Evolutionary conservation across 2,888 invertebrate species (phyloP), one percentile per base, ranked within the genome.

Genomic region (Seira ritae): DNA sequence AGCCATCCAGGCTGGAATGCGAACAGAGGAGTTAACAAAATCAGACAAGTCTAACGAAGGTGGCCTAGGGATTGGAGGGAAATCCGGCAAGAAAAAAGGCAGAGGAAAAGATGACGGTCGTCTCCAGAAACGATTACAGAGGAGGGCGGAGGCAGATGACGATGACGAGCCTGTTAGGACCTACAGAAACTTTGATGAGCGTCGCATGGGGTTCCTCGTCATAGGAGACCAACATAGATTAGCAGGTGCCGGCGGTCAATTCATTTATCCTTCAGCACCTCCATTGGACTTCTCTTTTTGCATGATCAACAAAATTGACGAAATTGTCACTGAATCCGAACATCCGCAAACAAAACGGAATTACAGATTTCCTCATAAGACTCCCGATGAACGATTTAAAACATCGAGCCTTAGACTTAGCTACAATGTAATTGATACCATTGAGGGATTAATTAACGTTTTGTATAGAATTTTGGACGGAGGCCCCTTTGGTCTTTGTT

Each of bases 401-500:
- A 89, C 89, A 8, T 87, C 88, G 1, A 85, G 85, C 24, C 50
- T 89, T 0, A 70, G 88, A 6, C 78, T 89, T 60, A 88, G 87
- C 50, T 89, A 89, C 66, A 89, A 89, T 79, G 84, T 87, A 6
- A 80, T 89, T n/a, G 84, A 83, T n/a, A 85, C 62, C n/a, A 65
- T 89, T 17, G 87, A 89, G 15, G 89, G 88, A 0, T 65, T 89
- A 0, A 74, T 87, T 8, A 85, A 86, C 46, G 84, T 88, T 0
- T 66, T 88, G 10, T 89, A 89, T 65, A 87, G 87, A 68, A 85
- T 87, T 74, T 37, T 89, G 62, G 88, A 88, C 24, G 86, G 87
- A 17, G 89, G 89, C 19, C 89, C 89, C 0, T 70, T 87, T 22
- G 89, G 88, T 1, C 85, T 89, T 0, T 87, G 87, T 19, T 93